Base-by-base conservation (phyloP, 92 coral and sea anemone species). In the Meandrina meandrites region DNA sequence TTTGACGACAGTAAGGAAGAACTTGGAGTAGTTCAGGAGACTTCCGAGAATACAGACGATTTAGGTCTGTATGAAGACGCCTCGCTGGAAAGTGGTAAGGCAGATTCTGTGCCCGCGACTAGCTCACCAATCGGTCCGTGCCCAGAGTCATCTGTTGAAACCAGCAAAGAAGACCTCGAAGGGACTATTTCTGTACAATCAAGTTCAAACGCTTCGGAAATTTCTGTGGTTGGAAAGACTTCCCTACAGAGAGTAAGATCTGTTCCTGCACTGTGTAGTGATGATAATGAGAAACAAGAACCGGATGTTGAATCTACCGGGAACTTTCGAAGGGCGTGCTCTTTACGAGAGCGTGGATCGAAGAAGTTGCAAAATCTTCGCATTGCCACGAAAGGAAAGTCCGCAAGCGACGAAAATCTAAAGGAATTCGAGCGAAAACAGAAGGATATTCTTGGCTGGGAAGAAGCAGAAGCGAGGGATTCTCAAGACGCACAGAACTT, bases 301-400 rank as follows among this genome's bases (percentile, higher is more conserved):
- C 24, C 62, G 27, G 70, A 70, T 34, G 56, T 45, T 8, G 81
- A 50, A 31, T 54, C 48, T 9, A 34, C 24, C 13, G 80, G 84
- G 24, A 89, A 87, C 28, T 85, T 92, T 74, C 88, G 91, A 31
- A 89, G 95, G 34, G 87, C 93, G 27, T 76, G 76, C 47, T 92
- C 95, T 6, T 35, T 92, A 32, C 79, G 93, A 35, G 95, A 87
- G 86, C 90, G 89, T 1, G 86, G 89, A 13, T 40, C 62, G 3
- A 69, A 17, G 54, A 86, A 66, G 21, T 36, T 76, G 22, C 75
- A 85, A 66, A 27, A 76, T 16, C 80, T 84, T 32, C 78, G 32
- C 8, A 21, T 24, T 60, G n/a, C 3, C 31, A 14, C 50, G 66
- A 79, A 62, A 30, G 64, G 32, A 8, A 85, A 45, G 81, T 70